Evolutionary conservation across 37 sponge, comb jelly and placozoan species (phyloP), one percentile per base, ranked within the genome.

Genomic region (Eunapius fragilis): DNA sequence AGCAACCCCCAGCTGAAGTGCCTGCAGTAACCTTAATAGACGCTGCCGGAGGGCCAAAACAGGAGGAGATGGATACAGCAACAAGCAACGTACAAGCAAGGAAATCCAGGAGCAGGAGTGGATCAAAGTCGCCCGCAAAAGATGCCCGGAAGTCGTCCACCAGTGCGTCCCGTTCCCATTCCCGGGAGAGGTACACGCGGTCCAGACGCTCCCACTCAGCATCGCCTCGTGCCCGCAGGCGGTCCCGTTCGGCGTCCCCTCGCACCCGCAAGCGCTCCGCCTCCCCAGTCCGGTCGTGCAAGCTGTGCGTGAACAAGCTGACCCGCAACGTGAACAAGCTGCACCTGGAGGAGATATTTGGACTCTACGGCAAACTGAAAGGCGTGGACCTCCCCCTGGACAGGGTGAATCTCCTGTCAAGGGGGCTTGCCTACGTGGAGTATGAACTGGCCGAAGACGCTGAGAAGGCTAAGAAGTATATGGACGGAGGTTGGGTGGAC

Each of bases 401-500:
- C 74, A 72, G 92, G 34, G 41, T 81, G 12, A 94, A 92, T 47
- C 71, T 68, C 23, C 80, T 96, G 22, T 79, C 93, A 12, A 50
- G 92, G 70, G 95, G 95, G 31, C 85, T 86, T 81, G 97, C 90
- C 67, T 96, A 94, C 82, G 83, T 96, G 10, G 95, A 96, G 11
- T 96, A 71, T 80, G 89, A 94, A 23, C 49, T 31, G 25, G 72
- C 85, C 7, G 88, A 83, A 23, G 70, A 88, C 38, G 97, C 94
- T 4, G 48, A 81, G 24, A 77, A 78, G 31, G 92, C 92, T 23
- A 35, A 94, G 48, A 91, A 91, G 34, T 89, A 87, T 87, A 91
- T 96, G 92, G 85, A 96, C 76, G 92, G 90, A 28, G 97, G 90
- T 1, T 91, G 91, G 88, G 32, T 96, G 13, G 97, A 96, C 80